Conservation (phyloP, 2,888 invertebrate species). For the Amblyteles armatorius region DNA sequence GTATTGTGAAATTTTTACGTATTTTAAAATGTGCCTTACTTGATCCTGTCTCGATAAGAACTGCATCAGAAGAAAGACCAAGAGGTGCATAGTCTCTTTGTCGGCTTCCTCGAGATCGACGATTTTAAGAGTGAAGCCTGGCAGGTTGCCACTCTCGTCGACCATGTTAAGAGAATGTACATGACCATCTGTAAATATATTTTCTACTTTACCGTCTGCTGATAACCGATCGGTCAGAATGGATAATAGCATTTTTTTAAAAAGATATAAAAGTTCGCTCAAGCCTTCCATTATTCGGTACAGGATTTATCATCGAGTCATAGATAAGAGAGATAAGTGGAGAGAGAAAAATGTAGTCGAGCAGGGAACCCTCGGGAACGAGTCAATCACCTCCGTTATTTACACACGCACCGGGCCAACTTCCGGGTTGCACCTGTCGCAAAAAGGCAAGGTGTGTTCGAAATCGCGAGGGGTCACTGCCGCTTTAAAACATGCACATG, state of each 20-base stretch:
- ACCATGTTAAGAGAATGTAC: constrained; percentile 93
- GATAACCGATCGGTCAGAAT: not conserved
- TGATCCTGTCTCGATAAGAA: constrained; percentile 94
- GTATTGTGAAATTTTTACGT: not conserved
- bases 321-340: not conserved
- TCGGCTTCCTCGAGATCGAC: constrained; percentile 98
- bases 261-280: constrained; percentile 29
- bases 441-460: constrained; percentile 4
- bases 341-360: constrained; percentile 1
- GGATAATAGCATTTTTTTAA: constrained; percentile 2
- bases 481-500: constrained; percentile 42
- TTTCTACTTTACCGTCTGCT: not conserved
- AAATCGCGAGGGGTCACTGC: constrained; percentile 10
- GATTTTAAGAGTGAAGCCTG: constrained; percentile 93
- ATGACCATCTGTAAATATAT: constrained; percentile 88
- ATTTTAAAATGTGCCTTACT: constrained; percentile 76
- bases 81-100: constrained; percentile 96
- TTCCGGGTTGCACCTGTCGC: constrained; percentile 28
- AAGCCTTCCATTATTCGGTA: constrained; percentile 28
- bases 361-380: constrained; percentile 16
- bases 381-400: constrained; percentile 14
- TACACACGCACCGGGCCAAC: constrained; percentile 7
- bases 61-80: constrained; percentile 98
- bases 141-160: constrained; percentile 90
- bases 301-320: constrained; percentile 6